phyloP scores from a whole-genome alignment of 1,140 invertebrate genomes.

The Venustaconcha ellipsiformis region DNA sequence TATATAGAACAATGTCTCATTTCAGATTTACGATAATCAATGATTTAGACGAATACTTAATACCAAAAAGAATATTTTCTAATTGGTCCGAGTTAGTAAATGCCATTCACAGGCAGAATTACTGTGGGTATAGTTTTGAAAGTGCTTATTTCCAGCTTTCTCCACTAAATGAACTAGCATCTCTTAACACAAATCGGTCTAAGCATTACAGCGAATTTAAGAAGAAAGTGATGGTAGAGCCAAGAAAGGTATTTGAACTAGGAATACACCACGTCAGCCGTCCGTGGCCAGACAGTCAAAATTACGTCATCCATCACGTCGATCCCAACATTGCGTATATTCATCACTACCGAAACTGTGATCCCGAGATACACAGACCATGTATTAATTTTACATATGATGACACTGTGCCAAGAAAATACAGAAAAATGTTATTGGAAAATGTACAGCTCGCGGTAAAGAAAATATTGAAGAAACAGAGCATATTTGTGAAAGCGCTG shows the following conservation, averaged over 20 bases:
- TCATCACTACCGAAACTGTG: slow-evolving; percentile 82
- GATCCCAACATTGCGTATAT: slow-evolving; percentile 82
- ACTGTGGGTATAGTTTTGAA: neutral
- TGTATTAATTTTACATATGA: slow-evolving; percentile 12
- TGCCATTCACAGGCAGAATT: slow-evolving; percentile 1
- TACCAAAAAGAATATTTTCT: slow-evolving; percentile 33
- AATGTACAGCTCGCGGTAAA: neutral
- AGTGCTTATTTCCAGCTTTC: slow-evolving; percentile 43
- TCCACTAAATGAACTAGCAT: slow-evolving; percentile 36
- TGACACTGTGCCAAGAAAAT: slow-evolving; percentile 10
- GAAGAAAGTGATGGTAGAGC: slow-evolving; percentile 46
- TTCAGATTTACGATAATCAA: slow-evolving; percentile 44
- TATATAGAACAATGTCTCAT: slow-evolving; percentile 45
- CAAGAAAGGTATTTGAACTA: slow-evolving; percentile 49
- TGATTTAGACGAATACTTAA: slow-evolving; percentile 55
- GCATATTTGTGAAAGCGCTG: too few relatives aligned
- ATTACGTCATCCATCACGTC: slow-evolving; percentile 17
- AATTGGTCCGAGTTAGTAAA: slow-evolving; percentile 41
- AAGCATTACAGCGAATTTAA: slow-evolving; percentile 29
- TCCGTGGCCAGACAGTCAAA: slow-evolving; percentile 17
- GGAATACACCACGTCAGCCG: slow-evolving; percentile 56
- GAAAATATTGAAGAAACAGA: too few relatives aligned
- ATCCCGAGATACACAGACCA: slow-evolving; percentile 20
- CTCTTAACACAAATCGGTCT: slow-evolving; percentile 16
- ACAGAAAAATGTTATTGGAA: slow-evolving; percentile 11